Conservation (phyloP, 2,113 vertebrate genomes). For the Notarius quadriscutis region DNA sequence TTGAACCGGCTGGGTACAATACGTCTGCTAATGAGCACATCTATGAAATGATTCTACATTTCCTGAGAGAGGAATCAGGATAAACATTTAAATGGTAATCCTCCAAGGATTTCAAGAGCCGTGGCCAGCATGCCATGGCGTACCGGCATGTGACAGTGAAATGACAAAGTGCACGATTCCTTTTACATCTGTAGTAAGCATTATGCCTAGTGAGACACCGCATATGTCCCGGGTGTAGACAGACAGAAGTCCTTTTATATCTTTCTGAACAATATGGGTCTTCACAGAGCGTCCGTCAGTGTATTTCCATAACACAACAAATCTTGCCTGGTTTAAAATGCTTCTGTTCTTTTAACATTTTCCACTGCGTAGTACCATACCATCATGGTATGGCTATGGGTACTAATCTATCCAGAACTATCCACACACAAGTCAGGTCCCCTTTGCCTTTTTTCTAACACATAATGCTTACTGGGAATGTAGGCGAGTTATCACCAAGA, state of each 20-base stretch:
- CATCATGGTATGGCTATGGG: neutral
- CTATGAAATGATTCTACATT: slow-evolving; percentile 76
- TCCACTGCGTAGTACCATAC: neutral
- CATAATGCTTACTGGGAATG: neutral
- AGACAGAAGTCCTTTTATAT: slow-evolving; percentile 7
- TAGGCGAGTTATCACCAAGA: neutral
- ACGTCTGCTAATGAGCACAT: slow-evolving; percentile 76
- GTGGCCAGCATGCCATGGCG: slow-evolving; percentile 36
- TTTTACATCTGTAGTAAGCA: slow-evolving; percentile 41
- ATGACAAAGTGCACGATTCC: slow-evolving; percentile 41
- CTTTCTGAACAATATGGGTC: slow-evolving; percentile 18
- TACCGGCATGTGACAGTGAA: slow-evolving; percentile 27
- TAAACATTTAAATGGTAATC: slow-evolving; percentile 76
- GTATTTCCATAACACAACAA: neutral
- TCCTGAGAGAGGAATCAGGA: slow-evolving; percentile 77
- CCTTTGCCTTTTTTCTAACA: neutral
- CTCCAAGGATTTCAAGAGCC: slow-evolving; percentile 65
- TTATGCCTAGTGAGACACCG: slow-evolving; percentile 13
- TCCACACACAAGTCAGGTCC: neutral
- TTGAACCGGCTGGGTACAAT: slow-evolving; percentile 72
- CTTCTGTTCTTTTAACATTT: neutral
- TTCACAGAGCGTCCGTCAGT: neutral
- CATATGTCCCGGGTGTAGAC: slow-evolving; percentile 29
- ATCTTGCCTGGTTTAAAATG: neutral
- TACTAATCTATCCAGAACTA: neutral